Evolutionary conservation across 2,888 invertebrate genomes (phyloP).

Genomic region (Eilema griseolum): DNA sequence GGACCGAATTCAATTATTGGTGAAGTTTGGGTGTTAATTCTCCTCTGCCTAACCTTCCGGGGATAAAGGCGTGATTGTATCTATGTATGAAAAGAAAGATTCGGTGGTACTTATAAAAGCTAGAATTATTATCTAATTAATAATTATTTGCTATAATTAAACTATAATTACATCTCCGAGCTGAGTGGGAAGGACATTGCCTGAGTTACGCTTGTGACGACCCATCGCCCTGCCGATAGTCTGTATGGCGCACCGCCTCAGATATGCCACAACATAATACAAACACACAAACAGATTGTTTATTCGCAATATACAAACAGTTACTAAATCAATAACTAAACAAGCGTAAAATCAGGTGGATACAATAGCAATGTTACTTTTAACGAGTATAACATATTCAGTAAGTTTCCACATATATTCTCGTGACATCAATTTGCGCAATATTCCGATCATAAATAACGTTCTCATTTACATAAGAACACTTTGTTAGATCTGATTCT

Average conservation of each 20-base stretch:
- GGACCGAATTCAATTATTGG: too few species aligned
- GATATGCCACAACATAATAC: neutral
- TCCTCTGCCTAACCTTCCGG: too few species aligned
- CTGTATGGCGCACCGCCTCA: neutral
- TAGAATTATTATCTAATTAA: too few species aligned
- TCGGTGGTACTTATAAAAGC: too few species aligned
- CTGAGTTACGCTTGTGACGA: neutral
- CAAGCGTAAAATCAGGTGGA: slow-evolving; percentile 39
- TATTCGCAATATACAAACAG: neutral
- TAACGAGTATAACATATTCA: slow-evolving; percentile 35
- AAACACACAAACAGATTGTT: slow-evolving; percentile 1
- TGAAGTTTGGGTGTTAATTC: too few species aligned
- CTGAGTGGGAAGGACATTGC: too few species aligned
- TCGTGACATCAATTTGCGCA: slow-evolving; percentile 74
- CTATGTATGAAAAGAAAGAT: too few species aligned
- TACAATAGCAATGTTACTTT: slow-evolving; percentile 35
- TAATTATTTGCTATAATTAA: too few species aligned
- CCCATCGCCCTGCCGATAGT: neutral
- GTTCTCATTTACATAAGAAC: slow-evolving; percentile 81
- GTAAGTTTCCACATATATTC: slow-evolving; percentile 77
- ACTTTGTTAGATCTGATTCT: slow-evolving; percentile 75
- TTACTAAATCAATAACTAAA: slow-evolving; percentile 37
- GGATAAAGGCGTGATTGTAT: too few species aligned
- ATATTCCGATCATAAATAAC: slow-evolving; percentile 78
- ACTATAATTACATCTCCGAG: too few species aligned